These are phyloP conservation scores for Tonatia bakeri DNA, from an alignment of 2,113 vertebrate species.

Conservation along the genomic window DNA sequence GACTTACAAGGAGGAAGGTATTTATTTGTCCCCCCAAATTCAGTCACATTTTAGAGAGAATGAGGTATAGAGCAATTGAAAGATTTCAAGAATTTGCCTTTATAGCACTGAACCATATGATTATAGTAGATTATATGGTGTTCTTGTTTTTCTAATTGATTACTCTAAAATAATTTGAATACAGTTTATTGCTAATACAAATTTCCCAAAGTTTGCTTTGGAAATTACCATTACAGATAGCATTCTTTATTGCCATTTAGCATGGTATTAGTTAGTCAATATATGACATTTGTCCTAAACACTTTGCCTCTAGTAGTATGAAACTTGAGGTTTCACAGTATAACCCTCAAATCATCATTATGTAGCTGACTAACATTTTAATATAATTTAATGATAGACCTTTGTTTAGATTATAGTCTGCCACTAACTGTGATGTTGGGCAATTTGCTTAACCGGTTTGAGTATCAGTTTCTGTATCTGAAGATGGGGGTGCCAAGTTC, in stretches of 20 bases:
- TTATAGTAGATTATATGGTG: background rate
- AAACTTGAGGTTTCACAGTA: background rate
- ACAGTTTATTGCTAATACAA: background rate
- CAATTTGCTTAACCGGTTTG: background rate
- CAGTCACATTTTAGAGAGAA: background rate
- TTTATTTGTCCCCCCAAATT: slow-evolving; percentile 2
- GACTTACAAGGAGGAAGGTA: background rate
- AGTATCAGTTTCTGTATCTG: background rate
- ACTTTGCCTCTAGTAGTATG: background rate
- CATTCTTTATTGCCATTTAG: background rate
- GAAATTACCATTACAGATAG: background rate
- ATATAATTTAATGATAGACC: background rate
- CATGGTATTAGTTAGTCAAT: background rate
- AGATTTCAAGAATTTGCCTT: slow-evolving; percentile 19
- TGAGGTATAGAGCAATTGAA: background rate
- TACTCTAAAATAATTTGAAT: background rate
- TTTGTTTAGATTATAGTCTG: background rate
- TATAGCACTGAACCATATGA: background rate
- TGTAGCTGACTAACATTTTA: background rate
- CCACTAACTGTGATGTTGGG: background rate
- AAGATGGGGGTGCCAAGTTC: background rate
- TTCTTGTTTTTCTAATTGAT: background rate
- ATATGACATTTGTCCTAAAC: background rate
- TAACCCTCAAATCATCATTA: background rate
- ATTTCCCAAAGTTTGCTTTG: background rate